These are phyloP conservation scores for Melitaea athalia DNA, from an alignment of 2,888 invertebrate genomes.

Conservation along the genomic window DNA sequence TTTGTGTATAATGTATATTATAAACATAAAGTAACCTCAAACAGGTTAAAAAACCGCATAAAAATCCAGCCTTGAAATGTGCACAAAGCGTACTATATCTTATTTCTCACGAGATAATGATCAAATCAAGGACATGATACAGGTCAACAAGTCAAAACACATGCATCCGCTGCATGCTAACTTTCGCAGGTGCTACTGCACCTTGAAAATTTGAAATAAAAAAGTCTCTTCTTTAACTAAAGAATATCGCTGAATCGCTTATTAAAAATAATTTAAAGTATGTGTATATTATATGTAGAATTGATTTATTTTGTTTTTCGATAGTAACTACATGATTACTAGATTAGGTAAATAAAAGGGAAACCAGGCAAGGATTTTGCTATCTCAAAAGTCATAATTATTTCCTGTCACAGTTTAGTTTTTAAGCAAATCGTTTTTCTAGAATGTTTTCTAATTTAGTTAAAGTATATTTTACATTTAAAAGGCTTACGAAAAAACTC, in stretches of 20 bases:
- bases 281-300: neutral
- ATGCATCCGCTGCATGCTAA: constrained; percentile 30
- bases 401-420: no score
- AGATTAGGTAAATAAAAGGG: no score
- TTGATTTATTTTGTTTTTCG: neutral
- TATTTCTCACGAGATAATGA: constrained; percentile 16
- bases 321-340: no score
- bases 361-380: no score
- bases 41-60: constrained; percentile 11
- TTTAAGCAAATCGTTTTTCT: neutral
- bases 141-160: constrained; percentile 24
- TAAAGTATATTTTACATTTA: neutral
- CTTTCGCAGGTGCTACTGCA: constrained; percentile 36
- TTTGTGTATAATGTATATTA: neutral
- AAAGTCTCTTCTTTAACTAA: constrained; percentile 29
- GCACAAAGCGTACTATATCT: constrained; percentile 12
- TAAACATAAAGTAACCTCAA: neutral
- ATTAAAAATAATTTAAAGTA: neutral
- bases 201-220: constrained; percentile 39
- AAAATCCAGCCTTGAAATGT: constrained; percentile 3
- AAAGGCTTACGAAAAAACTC: neutral
- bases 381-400: no score
- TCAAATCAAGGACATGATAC: constrained; percentile 3
- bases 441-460: neutral
- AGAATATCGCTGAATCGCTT: constrained; percentile 5